Percentiles rank a stretch among this genome's conserved stretches.
These are phyloP conservation scores for Peromyscus nudipes DNA, from an alignment of 2,797 vertebrate genomes.

Conservation along the genomic window DNA sequence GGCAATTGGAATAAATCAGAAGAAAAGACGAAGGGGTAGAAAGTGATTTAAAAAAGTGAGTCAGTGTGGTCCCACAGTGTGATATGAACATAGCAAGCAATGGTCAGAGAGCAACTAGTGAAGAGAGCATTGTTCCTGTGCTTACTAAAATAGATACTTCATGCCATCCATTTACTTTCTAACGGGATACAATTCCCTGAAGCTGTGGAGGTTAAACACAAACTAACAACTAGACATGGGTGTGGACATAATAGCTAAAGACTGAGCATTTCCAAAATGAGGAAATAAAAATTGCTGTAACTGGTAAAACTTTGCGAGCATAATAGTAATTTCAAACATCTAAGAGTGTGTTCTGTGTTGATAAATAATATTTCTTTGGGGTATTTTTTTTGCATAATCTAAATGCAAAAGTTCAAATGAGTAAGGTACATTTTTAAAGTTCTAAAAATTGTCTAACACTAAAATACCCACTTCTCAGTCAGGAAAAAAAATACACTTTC, in stretches of 20 bases:
- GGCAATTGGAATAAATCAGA: neutral
- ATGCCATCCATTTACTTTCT: neutral
- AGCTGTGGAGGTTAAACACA: neutral
- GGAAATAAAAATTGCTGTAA: neutral
- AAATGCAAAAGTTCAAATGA: constrained; percentile 2
- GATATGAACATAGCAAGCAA: neutral
- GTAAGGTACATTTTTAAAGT: neutral
- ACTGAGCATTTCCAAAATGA: neutral
- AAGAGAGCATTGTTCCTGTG: neutral
- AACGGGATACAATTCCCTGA: neutral
- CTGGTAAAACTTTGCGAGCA: constrained; percentile 22
- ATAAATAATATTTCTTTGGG: neutral
- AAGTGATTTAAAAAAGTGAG: neutral
- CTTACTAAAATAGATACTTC: neutral
- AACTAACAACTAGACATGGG: neutral
- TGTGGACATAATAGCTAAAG: neutral
- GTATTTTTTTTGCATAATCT: neutral
- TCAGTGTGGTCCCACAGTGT: neutral
- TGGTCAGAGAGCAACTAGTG: neutral
- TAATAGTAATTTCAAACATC: neutral
- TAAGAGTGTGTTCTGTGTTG: neutral
- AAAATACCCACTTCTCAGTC: constrained; percentile 19
- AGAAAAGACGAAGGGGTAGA: neutral
- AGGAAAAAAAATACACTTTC: neutral
- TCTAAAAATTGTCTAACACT: neutral